These are phyloP conservation scores for Alligator mississippiensis DNA, from an alignment of 2,113 vertebrate genomes.

Conservation along the genomic window DNA sequence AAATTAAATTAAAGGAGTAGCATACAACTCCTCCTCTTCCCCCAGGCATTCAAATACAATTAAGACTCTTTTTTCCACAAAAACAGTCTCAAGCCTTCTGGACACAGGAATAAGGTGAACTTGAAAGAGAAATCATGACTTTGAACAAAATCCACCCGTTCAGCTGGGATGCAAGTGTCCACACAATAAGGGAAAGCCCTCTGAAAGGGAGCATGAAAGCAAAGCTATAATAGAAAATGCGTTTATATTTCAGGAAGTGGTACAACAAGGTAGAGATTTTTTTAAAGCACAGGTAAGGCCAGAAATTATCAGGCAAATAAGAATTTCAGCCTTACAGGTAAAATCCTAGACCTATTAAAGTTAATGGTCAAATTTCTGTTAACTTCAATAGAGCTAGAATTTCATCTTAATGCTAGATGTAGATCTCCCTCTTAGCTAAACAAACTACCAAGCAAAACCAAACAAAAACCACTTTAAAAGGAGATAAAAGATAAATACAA, in stretches of 20 bases:
- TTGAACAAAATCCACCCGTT: background rate
- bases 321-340: fast-evolving
- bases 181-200: background rate
- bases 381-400: background rate
- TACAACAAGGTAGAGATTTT: background rate
- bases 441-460: too few relatives aligned
- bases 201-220: background rate
- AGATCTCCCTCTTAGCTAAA: background rate
- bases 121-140: background rate
- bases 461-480: background rate
- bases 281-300: background rate
- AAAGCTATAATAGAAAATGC: background rate
- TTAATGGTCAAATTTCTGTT: background rate
- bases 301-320: background rate
- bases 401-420: background rate
- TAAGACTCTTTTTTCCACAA: fast-evolving
- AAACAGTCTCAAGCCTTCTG: background rate
- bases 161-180: background rate
- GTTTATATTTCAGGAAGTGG: background rate
- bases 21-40: fast-evolving
- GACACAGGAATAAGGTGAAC: background rate
- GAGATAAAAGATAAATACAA: fast-evolving
- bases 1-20: background rate
- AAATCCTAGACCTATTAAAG: background rate
- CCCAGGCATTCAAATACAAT: background rate